Evolutionary conservation across 2,113 vertebrate species (phyloP).

Genomic region (Formicarius rufipectus): DNA sequence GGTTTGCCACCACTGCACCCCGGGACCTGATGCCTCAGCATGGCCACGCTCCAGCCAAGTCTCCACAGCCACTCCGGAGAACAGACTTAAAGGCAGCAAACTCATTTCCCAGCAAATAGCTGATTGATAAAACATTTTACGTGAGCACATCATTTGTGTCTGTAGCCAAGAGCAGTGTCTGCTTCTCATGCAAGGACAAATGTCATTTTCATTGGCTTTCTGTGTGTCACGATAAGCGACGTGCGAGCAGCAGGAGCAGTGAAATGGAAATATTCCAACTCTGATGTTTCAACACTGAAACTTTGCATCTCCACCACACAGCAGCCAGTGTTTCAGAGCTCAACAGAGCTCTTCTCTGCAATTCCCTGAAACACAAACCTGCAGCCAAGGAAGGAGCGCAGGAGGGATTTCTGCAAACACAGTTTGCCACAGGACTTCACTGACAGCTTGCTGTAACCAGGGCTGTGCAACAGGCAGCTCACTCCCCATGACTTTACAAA

Average conservation of each 20-base stretch:
- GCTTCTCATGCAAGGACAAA: not conserved
- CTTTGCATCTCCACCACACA: not conserved
- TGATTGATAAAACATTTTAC: not conserved
- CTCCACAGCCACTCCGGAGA: rapidly evolving
- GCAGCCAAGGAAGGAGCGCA: not conserved
- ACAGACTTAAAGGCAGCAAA: not conserved
- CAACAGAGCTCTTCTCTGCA: not conserved
- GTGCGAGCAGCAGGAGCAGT: rapidly evolving
- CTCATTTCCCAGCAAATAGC: not conserved
- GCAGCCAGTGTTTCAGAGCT: not conserved
- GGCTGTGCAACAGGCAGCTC: not conserved
- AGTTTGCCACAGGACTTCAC: rapidly evolving
- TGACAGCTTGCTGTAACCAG: not conserved
- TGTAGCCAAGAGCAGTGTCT: not conserved
- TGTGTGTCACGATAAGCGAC: not conserved
- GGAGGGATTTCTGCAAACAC: not conserved
- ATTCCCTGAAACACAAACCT: not conserved
- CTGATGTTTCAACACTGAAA: not conserved
- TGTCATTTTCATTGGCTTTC: not conserved
- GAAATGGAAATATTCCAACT: not conserved
- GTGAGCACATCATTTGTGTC: not conserved
- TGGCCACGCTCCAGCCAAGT: rapidly evolving
- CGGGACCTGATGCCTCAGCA: rapidly evolving
- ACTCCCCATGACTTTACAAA: not conserved
- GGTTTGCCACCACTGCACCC: rapidly evolving